These are phyloP conservation scores for Dermatophagoides farinae DNA, from an alignment of 1,140 invertebrate species.

Conservation along the genomic window DNA sequence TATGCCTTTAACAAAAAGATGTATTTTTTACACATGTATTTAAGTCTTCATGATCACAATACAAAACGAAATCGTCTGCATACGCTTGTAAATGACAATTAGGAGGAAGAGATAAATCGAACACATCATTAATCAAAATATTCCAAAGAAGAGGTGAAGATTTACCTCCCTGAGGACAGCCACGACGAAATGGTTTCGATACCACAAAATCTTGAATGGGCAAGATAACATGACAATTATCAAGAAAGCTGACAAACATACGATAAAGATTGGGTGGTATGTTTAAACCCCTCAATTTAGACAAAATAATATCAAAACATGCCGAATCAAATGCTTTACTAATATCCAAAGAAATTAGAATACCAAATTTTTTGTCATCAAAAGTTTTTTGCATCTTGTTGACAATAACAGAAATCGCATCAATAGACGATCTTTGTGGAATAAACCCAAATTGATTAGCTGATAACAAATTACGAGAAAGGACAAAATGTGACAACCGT, in stretches of 20 bases:
- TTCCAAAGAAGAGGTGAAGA: not conserved
- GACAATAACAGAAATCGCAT: too few relatives aligned
- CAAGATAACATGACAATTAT: not conserved
- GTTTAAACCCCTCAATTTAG: not conserved
- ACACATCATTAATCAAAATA: not conserved
- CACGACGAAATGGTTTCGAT: not conserved
- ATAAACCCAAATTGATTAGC: too few relatives aligned
- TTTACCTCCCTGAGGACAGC: not conserved
- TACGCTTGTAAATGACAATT: not conserved
- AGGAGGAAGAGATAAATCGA: not conserved
- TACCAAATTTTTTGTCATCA: not conserved
- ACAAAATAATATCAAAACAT: not conserved
- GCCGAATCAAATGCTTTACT: not conserved
- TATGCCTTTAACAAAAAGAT: not conserved
- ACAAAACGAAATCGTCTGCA: not conserved
- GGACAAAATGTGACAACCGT: too few relatives aligned
- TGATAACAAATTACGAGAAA: too few relatives aligned
- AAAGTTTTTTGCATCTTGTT: too few relatives aligned
- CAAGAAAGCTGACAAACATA: not conserved
- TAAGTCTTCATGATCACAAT: not conserved
- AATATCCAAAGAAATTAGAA: not conserved
- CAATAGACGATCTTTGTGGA: too few relatives aligned
- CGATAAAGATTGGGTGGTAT: not conserved
- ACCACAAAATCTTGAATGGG: not conserved
- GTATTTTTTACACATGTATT: not conserved